These are phyloP conservation scores for Morus bassanus DNA, from an alignment of 2,797 vertebrate species.

Conservation along the genomic window DNA sequence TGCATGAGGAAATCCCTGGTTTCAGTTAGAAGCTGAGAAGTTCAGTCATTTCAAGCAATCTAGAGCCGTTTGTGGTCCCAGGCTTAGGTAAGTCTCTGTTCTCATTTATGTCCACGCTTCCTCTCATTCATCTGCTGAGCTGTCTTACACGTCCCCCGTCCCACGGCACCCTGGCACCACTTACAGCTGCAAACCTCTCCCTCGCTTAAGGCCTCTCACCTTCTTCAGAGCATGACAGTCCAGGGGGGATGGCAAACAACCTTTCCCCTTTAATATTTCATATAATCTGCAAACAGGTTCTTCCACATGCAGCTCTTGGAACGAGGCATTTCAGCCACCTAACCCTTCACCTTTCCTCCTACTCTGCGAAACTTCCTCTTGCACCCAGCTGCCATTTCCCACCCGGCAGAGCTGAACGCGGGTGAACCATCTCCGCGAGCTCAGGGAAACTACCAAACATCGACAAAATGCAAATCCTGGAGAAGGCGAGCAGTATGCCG, in stretches of 20 bases:
- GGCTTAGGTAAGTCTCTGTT: constrained; percentile 10
- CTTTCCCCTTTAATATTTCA: background rate
- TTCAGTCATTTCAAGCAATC: constrained; percentile 20
- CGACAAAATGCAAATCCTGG: accelerated
- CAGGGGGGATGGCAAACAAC: accelerated
- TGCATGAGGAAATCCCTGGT: constrained; percentile 43
- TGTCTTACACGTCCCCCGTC: accelerated
- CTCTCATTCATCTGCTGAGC: background rate
- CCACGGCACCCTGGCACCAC: background rate
- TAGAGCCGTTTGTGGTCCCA: constrained; percentile 36
- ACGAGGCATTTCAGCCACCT: background rate
- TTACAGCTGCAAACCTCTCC: background rate
- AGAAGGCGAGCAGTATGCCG: background rate
- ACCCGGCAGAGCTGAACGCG: accelerated
- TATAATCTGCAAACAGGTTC: background rate
- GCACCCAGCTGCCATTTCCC: background rate
- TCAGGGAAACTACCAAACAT: background rate
- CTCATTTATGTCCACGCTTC: background rate
- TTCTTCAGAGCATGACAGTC: background rate
- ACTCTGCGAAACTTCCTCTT: background rate
- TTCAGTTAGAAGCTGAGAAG: constrained; percentile 27
- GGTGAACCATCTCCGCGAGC: background rate
- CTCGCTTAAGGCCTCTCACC: background rate
- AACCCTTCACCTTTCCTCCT: background rate
- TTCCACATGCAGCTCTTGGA: background rate